Base-by-base conservation (phyloP, 1,140 invertebrate genomes). In the Charaxes varanes region DNA sequence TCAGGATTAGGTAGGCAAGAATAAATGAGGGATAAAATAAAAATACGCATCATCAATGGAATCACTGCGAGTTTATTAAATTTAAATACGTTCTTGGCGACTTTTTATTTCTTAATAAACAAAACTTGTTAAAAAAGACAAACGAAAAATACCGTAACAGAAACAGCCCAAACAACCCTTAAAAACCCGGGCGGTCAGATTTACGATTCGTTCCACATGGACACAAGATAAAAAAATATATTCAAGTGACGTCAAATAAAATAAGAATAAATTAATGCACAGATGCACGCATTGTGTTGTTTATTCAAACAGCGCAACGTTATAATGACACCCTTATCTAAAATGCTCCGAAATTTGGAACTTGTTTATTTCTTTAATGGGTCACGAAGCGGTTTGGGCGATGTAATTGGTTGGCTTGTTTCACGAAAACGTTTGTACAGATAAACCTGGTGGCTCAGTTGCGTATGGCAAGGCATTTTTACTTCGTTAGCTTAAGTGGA, bases 51-150 rank as follows among this genome's bases (percentile, higher is more conserved):
- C 48, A 44, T 76, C 61, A 78, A 73, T 82, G 78, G 74, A 82
- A 82, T 82, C 78, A 79, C 78, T 82, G 78, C 74, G 78, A 82
- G 71, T 82, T 82, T 82, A 82, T 78, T 66, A 49, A 65, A 56
- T 66, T 80, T 79, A 62, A n/a, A 77, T 77, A 72, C 64, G 70
- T 78, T 78, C 58, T n/a, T n/a, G n/a, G n/a, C n/a, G n/a, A n/a
- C n/a, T n/a, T n/a, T n/a, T n/a, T n/a, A n/a, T n/a, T n/a, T n/a
- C n/a, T n/a, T n/a, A n/a, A n/a, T n/a, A n/a, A n/a, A n/a, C n/a
- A n/a, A n/a, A n/a, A n/a, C n/a, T n/a, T n/a, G n/a, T n/a, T n/a
- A n/a, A n/a, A n/a, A n/a, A n/a, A n/a, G n/a, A n/a, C n/a, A 16
- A 16, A 10, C 13, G 16, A 31, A 31, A 8, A 31, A 4, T 2